A percentile compares a stretch with the other conserved stretches of the same genome.
Evolutionary conservation across 2,888 invertebrate genomes (phyloP).

Genomic region (Lacanobia wlatinum): DNA sequence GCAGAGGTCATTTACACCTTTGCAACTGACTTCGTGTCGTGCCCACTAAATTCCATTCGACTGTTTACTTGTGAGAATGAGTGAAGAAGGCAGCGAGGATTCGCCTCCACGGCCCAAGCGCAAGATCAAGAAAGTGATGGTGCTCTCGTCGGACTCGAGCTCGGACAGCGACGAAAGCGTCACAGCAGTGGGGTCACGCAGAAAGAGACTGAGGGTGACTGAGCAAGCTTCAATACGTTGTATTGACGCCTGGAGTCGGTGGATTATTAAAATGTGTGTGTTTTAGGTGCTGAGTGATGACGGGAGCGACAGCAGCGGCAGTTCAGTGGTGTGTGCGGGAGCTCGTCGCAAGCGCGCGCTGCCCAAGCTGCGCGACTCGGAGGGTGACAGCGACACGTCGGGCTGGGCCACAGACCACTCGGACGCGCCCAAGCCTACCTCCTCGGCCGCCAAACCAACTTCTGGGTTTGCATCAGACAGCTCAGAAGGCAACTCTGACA

Average conservation of each 20-base stretch:
- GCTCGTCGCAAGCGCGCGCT: slow-evolving; percentile 79
- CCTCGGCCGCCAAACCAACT: slow-evolving; percentile 61
- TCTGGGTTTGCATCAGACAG: slow-evolving; percentile 90
- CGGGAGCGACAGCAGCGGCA: slow-evolving; percentile 85
- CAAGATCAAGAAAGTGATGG: slow-evolving; percentile 81
- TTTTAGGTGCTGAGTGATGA: slow-evolving; percentile 90
- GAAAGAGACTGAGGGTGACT: slow-evolving; percentile 87
- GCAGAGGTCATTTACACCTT: slow-evolving; percentile 88
- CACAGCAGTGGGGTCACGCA: slow-evolving; percentile 81
- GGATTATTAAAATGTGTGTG: slow-evolving; percentile 36
- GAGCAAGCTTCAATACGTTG: slow-evolving; percentile 42
- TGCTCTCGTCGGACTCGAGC: slow-evolving; percentile 80
- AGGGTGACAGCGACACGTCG: slow-evolving; percentile 81
- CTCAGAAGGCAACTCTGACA: slow-evolving; percentile 94
- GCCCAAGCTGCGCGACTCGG: slow-evolving; percentile 82
- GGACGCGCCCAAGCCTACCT: slow-evolving; percentile 56
- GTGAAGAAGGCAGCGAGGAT: slow-evolving; percentile 84
- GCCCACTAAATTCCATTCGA: slow-evolving; percentile 73
- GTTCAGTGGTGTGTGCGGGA: slow-evolving; percentile 76
- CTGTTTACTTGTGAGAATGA: slow-evolving; percentile 80
- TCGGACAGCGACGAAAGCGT: slow-evolving; percentile 88
- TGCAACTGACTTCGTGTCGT: slow-evolving; percentile 85
- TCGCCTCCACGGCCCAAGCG: slow-evolving; percentile 81
- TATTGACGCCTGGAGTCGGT: slow-evolving; percentile 6
- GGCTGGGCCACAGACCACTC: slow-evolving; percentile 77